Evolutionary conservation across 2,797 vertebrate genomes (phyloP), one percentile per base, ranked within the genome.

Genomic region (Gymnoscopelus microlampas): DNA sequence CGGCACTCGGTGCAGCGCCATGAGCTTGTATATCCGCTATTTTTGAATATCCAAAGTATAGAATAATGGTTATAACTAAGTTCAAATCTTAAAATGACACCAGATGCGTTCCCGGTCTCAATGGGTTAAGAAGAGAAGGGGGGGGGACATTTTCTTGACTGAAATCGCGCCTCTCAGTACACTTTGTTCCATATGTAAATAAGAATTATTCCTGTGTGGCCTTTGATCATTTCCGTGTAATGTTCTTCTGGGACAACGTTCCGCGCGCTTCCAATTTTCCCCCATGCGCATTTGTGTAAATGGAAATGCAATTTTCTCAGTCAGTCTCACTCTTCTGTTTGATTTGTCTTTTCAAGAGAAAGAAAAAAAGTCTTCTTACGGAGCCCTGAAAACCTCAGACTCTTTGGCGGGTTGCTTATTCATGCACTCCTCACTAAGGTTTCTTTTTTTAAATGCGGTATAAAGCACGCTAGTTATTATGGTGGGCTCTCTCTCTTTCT

Each of bases 161-260:
- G 67, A 71, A 72, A 79, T 60, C 60, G 26, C 26, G 62, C 57
- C 68, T 82, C 65, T 66, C 19, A 1, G 65, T 66, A 49, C 78
- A 75, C 48, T 59, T 50, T 49, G 13, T 26, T 79, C 62, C 32
- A 53, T 74, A 78, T 76, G 74, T 60, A 74, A 66, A 78, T 60
- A 58, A 55, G 35, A 68, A 59, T 51, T 53, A 67, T 64, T 81
- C 71, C 70, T 73, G 60, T 32, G 53, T 32, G 53, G 69, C 54
- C 81, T 84, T 81, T 82, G 76, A 83, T 87, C 68, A 73, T 77
- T 74, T 73, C 68, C 15, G 47, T 69, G 70, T 75, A 53, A 81
- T 85, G 78, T 84, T 81, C 69, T 53, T 81, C 69, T 53, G 39
- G 76, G 9, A 78, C 73, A 72, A 71, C 68, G 83, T 81, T 64